phyloP scores from a whole-genome alignment of 1,140 invertebrate genomes.

The Dolichoris vasculosae region DNA sequence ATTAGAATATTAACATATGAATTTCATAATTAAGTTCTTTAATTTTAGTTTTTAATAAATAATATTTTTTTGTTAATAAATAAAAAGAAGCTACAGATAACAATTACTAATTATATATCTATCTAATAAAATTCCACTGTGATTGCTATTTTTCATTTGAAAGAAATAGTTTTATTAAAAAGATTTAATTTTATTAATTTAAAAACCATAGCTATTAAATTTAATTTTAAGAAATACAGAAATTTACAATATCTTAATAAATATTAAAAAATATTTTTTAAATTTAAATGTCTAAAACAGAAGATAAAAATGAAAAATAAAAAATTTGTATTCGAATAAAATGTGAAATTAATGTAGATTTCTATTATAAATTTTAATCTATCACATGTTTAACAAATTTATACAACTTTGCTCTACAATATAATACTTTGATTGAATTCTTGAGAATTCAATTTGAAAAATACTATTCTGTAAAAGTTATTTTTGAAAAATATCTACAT shows the following conservation, averaged over 20 bases:
- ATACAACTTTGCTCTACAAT: constrained; percentile 33
- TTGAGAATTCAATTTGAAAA: constrained; percentile 45
- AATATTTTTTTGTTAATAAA: background rate
- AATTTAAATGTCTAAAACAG: too few species aligned
- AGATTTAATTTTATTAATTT: too few species aligned
- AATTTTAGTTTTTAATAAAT: constrained; percentile 15
- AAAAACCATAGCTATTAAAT: background rate
- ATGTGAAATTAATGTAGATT: background rate
- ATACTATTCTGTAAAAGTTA: constrained; percentile 35
- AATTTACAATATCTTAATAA: background rate
- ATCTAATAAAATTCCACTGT: background rate
- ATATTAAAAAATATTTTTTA: too few species aligned
- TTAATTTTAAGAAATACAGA: background rate
- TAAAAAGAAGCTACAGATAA: background rate
- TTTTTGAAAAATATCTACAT: constrained; percentile 30
- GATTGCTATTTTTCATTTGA: background rate
- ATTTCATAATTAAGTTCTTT: constrained; percentile 39
- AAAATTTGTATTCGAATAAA: background rate
- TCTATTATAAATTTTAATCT: constrained; percentile 19
- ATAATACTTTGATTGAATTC: constrained; percentile 33
- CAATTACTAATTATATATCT: constrained; percentile 3
- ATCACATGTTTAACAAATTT: constrained; percentile 20
- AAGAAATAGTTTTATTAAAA: too few species aligned
- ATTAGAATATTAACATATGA: constrained; percentile 23
- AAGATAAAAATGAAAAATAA: background rate